These are phyloP conservation scores for Sphaerophoria taeniata DNA, from an alignment of 2,888 invertebrate genomes.

Conservation along the genomic window DNA sequence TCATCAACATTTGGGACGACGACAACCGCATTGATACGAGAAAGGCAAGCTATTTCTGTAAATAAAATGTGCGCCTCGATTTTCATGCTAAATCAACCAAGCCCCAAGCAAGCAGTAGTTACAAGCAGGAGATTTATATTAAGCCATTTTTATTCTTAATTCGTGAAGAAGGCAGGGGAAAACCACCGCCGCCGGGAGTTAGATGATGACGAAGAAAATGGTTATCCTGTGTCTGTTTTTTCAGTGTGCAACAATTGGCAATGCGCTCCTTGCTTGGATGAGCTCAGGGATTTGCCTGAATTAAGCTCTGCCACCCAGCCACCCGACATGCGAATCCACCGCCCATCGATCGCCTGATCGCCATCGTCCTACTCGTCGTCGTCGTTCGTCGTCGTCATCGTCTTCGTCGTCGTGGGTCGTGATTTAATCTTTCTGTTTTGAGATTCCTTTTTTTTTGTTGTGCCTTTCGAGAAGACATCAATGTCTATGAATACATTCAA, in stretches of 20 bases:
- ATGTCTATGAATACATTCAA: constrained; percentile 69
- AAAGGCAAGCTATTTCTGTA: constrained; percentile 66
- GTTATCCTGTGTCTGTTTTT: no score
- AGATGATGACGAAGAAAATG: no score
- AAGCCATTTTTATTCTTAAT: constrained; percentile 74
- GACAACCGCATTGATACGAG: constrained; percentile 48
- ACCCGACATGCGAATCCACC: no score
- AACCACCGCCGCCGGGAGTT: no score
- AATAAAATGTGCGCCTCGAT: constrained; percentile 60
- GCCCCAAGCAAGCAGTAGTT: no score
- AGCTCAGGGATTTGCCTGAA: constrained; percentile 63
- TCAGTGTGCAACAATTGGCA: constrained; percentile 72
- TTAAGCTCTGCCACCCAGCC: constrained; percentile 28
- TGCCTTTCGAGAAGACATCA: constrained; percentile 41
- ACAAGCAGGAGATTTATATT: constrained; percentile 75
- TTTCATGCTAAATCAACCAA: constrained; percentile 65
- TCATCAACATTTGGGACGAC: constrained; percentile 13
- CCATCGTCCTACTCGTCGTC: constrained; percentile 2
- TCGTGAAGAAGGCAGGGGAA: constrained; percentile 69
- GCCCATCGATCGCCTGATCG: constrained; percentile 19
- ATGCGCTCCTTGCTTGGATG: constrained; percentile 71
- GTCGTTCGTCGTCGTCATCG: background rate
- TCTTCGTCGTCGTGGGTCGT: constrained; percentile 39
- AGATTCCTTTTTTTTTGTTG: constrained; percentile 12
- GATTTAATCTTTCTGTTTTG: constrained; percentile 49